Base-by-base conservation (phyloP, 2,797 vertebrate species). In the Tarsius wallacei region DNA sequence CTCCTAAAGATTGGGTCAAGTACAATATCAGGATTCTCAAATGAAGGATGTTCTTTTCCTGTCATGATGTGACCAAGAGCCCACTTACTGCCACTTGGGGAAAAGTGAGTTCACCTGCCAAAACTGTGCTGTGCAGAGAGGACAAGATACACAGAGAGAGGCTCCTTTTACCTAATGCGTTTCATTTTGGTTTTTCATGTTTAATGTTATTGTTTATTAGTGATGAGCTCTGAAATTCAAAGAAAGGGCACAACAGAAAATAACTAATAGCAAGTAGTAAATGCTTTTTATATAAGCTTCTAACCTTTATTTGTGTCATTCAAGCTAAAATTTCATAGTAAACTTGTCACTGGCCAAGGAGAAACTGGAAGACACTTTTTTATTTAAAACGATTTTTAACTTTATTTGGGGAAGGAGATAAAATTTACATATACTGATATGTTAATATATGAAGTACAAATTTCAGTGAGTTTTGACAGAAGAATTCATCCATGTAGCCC, bases 261-360 rank as follows among this genome's bases (percentile, higher is more conserved):
- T 42, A 87, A 73, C 31, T 14, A 36, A 15, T 47, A 84, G 21
- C 16, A 66, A 51, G 16, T 80, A 42, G 59, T 31, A 73, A 82
- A 68, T 21, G 12, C 77, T 83, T 49, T 81, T 21, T 59, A 76
- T 2, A 77, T 51, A 81, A 93, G 55, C 15, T 26, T 86, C 55
- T 78, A 57, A 78, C 24, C 82, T 77, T 66, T 84, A 47, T 59
- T 78, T 74, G 15, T 66, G 61, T 73, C 33, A 88, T n/a, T 85
- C 28, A 71, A 91, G 90, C 31, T 91, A 91, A 93, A 85, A 64
- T 49, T 88, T 93, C 55, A 93, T 11, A 87, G 4, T 85, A 82
- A 81, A 1, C 26, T 91, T 89, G 16, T 31, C 82, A 53, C 1
- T 88, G 42, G 59, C 47, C 36, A 77, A 77, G 33, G 0, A 55